These are phyloP conservation scores for Alentia gelatinosa DNA, from an alignment of 2,888 invertebrate species.

Conservation along the genomic window DNA sequence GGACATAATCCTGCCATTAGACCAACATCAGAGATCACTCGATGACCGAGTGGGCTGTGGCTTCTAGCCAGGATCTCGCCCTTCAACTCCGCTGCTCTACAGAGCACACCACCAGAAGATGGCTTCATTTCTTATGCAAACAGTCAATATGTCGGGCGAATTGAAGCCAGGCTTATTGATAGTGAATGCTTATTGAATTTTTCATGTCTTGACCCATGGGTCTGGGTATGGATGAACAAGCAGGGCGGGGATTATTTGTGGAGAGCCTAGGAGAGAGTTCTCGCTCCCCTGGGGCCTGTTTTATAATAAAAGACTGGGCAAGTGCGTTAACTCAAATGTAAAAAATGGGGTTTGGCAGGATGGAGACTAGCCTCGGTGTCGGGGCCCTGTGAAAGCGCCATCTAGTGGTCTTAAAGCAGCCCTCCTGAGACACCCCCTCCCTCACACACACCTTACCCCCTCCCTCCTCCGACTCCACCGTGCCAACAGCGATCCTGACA, in stretches of 20 bases:
- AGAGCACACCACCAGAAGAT: background rate
- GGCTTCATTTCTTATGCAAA: constrained; percentile 23
- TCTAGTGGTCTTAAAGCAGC: no score
- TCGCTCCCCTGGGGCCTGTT: background rate
- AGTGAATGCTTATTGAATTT: constrained; percentile 33
- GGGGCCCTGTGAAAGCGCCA: no score
- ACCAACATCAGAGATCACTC: constrained; percentile 14
- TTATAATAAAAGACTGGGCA: background rate
- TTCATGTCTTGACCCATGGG: constrained; percentile 20
- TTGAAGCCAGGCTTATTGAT: constrained; percentile 35
- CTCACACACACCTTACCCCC: no score
- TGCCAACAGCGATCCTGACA: no score
- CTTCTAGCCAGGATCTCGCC: background rate
- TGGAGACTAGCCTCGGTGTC: background rate
- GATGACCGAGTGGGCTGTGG: background rate
- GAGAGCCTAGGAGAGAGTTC: background rate
- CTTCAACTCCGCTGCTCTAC: background rate
- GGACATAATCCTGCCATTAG: constrained; percentile 41
- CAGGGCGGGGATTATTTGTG: constrained; percentile 15
- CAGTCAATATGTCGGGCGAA: constrained; percentile 26
- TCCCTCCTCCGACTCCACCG: no score
- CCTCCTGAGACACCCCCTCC: no score
- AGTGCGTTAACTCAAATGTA: constrained; percentile 1
- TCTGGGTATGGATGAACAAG: constrained; percentile 19
- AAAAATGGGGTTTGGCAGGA: background rate